Base-by-base conservation (phyloP, 1,140 invertebrate species). In the Aphis craccivora region DNA sequence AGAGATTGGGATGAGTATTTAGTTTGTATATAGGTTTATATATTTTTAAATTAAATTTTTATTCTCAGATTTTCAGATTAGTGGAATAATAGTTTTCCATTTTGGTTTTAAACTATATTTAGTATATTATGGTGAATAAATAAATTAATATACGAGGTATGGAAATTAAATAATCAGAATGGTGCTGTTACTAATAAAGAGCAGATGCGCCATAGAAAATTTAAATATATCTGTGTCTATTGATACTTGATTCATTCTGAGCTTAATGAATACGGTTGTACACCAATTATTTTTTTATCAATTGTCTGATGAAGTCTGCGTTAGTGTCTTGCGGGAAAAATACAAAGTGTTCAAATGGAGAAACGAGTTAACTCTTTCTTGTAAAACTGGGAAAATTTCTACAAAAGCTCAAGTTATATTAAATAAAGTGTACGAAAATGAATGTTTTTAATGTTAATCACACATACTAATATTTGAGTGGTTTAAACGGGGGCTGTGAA, bases 301-400 rank as follows among this genome's bases (percentile, higher is more conserved):
- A n/a, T 76, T n/a, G 67, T 11, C n/a, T 8, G 9, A 2, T 76
- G 14, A 37, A 83, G 35, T 40, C 67, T 81, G 67, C 5, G 67
- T n/a, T 37, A 81, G n/a, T 35, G 35, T 37, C n/a, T 40, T 3
- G 81, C 45, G 5, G 11, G 23, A 43, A 45, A 48, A 83, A 40
- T 67, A 22, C 30, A 67, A 67, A 25, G 60, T 76, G 60, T 76
- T 76, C 30, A 11, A 9, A 76, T 0, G 23, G 60, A 76, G 60
- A 6, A 67, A 76, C 0, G 11, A 35, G 55, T 92, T 93, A 94
- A 94, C 91, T 94, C 14, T 92, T 92, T 81, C 60, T 92, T 81
- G 40, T 81, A 43, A 81, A 83, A 43, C 2, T 81, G 2, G 60
- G 6, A 83, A 92, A 92, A 92, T 37, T 67, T n/a, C 0, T 76